Conservation (phyloP, 1,140 invertebrate species). For the Ectropis grisescens region DNA sequence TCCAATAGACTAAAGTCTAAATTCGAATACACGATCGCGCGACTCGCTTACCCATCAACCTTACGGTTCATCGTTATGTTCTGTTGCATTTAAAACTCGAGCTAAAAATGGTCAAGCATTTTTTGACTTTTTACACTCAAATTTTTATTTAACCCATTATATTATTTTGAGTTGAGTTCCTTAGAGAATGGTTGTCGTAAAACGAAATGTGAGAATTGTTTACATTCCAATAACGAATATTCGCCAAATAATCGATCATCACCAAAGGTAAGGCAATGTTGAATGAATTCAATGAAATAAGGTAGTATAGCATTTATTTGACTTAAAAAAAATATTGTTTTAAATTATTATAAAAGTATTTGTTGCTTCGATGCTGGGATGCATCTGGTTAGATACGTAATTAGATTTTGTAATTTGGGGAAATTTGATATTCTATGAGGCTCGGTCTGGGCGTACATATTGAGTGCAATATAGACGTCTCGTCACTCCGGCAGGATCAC, state of each 20-base stretch:
- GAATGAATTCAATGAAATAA: conserved; percentile 43
- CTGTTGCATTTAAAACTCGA: conserved; percentile 57
- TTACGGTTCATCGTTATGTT: conserved; percentile 48
- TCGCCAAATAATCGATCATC: conserved; percentile 39
- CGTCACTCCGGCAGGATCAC: no score
- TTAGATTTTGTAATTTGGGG: conserved; percentile 11
- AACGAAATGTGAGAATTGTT: conserved; percentile 38
- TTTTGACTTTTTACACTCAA: conserved; percentile 72
- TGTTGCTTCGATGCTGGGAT: conserved; percentile 21
- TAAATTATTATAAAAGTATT: conserved; percentile 8
- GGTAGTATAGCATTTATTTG: conserved; percentile 72
- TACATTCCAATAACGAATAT: conserved; percentile 55
- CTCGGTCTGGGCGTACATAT: conserved; percentile 10
- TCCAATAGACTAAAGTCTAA: no score
- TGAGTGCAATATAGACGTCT: conserved; percentile 23
- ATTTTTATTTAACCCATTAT: conserved; percentile 44
- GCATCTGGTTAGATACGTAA: conserved; percentile 13
- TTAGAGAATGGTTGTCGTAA: conserved; percentile 33
- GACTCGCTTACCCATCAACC: conserved; percentile 10
- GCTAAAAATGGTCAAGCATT: conserved; percentile 71
- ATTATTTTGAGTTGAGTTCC: conserved; percentile 44
- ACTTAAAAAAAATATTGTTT: conserved; percentile 26
- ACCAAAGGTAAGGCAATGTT: conserved; percentile 58
- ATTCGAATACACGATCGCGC: conserved; percentile 20
- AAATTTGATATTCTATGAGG: conserved; percentile 11